Base-by-base conservation (phyloP, 2,888 invertebrate species). In the Aquatica leii region DNA sequence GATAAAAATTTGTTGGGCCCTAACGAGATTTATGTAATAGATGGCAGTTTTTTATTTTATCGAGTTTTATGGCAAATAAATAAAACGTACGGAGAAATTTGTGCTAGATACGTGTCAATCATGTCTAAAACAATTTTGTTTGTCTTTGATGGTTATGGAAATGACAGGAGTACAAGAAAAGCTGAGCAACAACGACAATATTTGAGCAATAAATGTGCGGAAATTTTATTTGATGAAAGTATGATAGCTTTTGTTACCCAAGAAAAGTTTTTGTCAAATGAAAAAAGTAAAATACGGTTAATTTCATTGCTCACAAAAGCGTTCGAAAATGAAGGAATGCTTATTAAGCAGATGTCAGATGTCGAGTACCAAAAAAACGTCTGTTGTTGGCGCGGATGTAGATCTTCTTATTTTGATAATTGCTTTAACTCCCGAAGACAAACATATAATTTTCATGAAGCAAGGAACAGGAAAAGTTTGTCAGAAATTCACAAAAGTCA, bases 281-380 rank as follows among this genome's bases (percentile, higher is more conserved):
- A 59, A 50, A 69, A 76, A 48, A 75, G 76, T 50, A 76, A 77
- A 62, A 73, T 71, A 73, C 70, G 75, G 49, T 73, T 77, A 34
- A 77, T 77, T 74, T 71, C 64, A 43, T 69, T 73, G 67, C 57
- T 73, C 14, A 57, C 41, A 49, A 58, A 69, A 46, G 63, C 61
- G 54, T 72, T 77, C 68, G 71, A 71, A 1, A 57, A 71, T 69
- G 73, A 69, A 55, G 73, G 72, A 73, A 74, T 75, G 46, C 55
- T 48, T 0, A 73, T 75, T 8, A 71, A 73, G 72, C 74, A 76
- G 74, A 76, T 69, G 66, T 17, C 50, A 35, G 64, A 71, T 57
- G 67, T 70, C 61, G 66, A 55, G 17, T 62, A 68, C 58, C 54
- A 67, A 15, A 9, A 8, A 63, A 67, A 69, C 69, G 65, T 65